A percentile compares a stretch with the other conserved stretches of the same genome.
Conservation (phyloP, 2,797 vertebrate genomes). For the Poecilia wingei region DNA sequence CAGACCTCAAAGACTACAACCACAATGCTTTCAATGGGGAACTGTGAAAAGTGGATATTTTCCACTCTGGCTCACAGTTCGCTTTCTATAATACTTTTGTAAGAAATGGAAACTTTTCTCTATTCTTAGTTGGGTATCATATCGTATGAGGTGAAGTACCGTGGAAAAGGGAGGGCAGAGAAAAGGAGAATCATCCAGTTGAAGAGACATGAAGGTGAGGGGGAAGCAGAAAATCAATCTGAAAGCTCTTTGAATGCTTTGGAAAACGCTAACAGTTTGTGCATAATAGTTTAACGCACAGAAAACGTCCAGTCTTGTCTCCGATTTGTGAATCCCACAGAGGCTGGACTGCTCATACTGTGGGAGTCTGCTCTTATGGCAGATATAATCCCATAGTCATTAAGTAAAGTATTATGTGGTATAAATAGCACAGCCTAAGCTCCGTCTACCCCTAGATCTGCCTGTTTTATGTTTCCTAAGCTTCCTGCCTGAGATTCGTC, state of each 20-base stretch:
- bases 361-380: slow-evolving; percentile 31
- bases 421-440: slow-evolving; percentile 56
- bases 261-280: slow-evolving; percentile 17
- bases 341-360: slow-evolving; percentile 8
- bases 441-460: slow-evolving; percentile 35
- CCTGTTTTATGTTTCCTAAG: slow-evolving; percentile 33
- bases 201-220: neutral
- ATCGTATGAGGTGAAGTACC: neutral
- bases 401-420: slow-evolving; percentile 58
- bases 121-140: neutral
- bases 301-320: slow-evolving; percentile 18
- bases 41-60: neutral
- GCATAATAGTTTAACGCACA: slow-evolving; percentile 13
- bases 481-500: slow-evolving; percentile 35
- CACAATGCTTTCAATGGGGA: neutral
- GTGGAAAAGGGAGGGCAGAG: neutral
- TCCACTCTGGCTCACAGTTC: neutral
- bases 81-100: neutral
- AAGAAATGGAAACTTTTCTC: neutral
- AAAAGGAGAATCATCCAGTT: neutral
- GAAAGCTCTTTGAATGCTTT: slow-evolving; percentile 21
- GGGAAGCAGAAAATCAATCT: slow-evolving; percentile 18
- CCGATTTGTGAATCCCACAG: slow-evolving; percentile 33
- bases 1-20: neutral
- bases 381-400: slow-evolving; percentile 59